These are phyloP conservation scores for Caranx melampygus DNA, from an alignment of 2,113 vertebrate species.

Conservation along the genomic window DNA sequence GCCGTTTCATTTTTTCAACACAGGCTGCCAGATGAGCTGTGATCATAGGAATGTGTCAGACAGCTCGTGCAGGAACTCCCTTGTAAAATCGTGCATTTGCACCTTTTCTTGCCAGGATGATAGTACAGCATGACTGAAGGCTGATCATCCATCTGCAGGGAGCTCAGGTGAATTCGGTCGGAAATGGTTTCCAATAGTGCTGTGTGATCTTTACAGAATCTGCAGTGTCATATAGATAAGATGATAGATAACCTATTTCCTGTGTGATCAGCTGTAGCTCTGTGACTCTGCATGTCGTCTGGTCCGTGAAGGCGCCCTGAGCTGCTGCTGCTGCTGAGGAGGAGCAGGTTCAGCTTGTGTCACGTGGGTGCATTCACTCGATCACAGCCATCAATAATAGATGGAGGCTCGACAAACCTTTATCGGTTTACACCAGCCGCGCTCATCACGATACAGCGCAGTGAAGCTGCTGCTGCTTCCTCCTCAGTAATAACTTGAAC, in stretches of 20 bases:
- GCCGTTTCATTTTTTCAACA: neutral
- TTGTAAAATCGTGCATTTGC: neutral
- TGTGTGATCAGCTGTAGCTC: too few species aligned
- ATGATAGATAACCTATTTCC: too few species aligned
- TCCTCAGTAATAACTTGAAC: neutral
- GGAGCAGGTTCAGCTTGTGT: slow-evolving; percentile 18
- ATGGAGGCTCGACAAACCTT: slow-evolving; percentile 54
- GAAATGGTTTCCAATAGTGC: neutral
- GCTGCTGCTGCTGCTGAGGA: neutral
- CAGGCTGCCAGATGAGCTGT: neutral
- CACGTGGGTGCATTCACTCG: slow-evolving; percentile 48
- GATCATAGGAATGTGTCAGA: neutral
- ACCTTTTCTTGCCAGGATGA: neutral
- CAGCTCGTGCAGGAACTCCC: neutral
- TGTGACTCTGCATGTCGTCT: neutral
- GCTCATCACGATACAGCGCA: neutral
- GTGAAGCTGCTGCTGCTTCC: too few species aligned
- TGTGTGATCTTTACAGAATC: too few species aligned
- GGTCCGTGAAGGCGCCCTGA: neutral
- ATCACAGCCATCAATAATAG: slow-evolving; percentile 76
- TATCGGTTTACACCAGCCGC: slow-evolving; percentile 57
- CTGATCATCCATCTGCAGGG: neutral
- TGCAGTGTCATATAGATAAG: too few species aligned
- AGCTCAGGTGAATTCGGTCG: neutral
- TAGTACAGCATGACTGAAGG: neutral